Evolutionary conservation across 2,113 vertebrate species (phyloP), one percentile per base, ranked within the genome.

Genomic region (Onychorhynchus coronatus): DNA sequence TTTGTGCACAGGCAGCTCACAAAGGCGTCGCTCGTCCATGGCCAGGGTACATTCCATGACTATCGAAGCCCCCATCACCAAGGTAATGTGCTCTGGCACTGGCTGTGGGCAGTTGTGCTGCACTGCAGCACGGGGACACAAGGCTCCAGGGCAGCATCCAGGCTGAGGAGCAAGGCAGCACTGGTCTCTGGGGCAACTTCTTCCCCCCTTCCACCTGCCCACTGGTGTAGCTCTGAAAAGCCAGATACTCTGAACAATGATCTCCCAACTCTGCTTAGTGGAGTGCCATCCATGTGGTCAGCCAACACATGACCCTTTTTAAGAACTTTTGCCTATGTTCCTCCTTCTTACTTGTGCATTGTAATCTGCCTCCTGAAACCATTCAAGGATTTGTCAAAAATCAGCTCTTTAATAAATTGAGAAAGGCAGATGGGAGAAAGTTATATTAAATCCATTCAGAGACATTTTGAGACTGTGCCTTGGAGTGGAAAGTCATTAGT

Each of bases 1-100:
- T 74, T 42, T 50, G 63, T 80, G 4, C 41, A 8, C 97, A 99
- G 99, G 99, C 94, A 98, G 99, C 97, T 99, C 99, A 56, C 99
- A 99, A 97, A 98, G 99, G 96, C 98, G 99, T 55, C 99, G 99
- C 97, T 99, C 99, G 39, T 99, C 99, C 59, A 98, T 99, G 99
- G 99, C 99, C 85, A 98, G 99, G 96, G 99, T 99, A 94, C 99
- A 99, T 97, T 99, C 99, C 91, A 99, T 99, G 99, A 99, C 99
- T 8, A 99, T 99, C 17, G 99, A 99, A 96, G 99, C 99, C 24
- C 99, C 99, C 86, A 99, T 99, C 97, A 99, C 99, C 88, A 99
- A 99, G 99, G 99, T 99, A 97, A 94, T 15, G 87, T 13, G 14
- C 52, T 1, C 37, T 14, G 42, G 63, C 20, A 3, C 39, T 31